Percentiles rank a stretch among this genome's conserved stretches.
Conservation (phyloP, 1,140 invertebrate genomes). For the Procambarus clarkii region DNA sequence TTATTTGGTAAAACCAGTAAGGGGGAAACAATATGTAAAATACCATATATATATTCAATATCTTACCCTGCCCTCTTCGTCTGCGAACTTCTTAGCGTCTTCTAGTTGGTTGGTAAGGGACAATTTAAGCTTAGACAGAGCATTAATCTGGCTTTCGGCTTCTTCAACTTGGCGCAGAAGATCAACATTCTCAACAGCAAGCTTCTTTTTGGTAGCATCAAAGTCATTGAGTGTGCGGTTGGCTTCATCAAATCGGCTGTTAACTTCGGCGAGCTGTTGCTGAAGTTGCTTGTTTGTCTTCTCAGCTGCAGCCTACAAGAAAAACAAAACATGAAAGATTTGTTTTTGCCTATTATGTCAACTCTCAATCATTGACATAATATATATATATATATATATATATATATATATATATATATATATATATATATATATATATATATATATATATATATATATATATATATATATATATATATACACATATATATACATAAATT, state of each 20-base stretch:
- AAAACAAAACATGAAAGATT: neutral
- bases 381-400: too few relatives aligned
- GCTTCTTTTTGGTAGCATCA: constrained; percentile 50
- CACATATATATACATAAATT: too few relatives aligned
- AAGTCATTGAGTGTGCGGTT: constrained; percentile 54
- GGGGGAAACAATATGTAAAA: neutral
- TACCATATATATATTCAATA: neutral
- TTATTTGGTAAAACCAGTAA: too few relatives aligned
- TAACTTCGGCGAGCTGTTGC: constrained; percentile 78
- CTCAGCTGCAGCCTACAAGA: constrained; percentile 74
- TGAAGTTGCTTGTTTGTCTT: constrained; percentile 78
- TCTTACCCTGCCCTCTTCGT: constrained; percentile 75
- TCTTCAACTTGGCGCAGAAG: constrained; percentile 79
- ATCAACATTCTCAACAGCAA: constrained; percentile 78
- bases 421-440: too few relatives aligned
- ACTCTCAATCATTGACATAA: too few relatives aligned
- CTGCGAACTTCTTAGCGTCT: constrained; percentile 71
- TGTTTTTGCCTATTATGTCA: too few relatives aligned
- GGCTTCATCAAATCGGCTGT: constrained; percentile 78
- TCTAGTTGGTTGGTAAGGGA: constrained; percentile 50
- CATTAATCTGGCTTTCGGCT: constrained; percentile 79
- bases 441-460: too few relatives aligned
- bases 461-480: too few relatives aligned
- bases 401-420: too few relatives aligned
- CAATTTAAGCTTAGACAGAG: constrained; percentile 74